Evolutionary conservation across 1,140 invertebrate genomes (phyloP), one percentile per base, ranked within the genome.

Genomic region (Cydia splendana): DNA sequence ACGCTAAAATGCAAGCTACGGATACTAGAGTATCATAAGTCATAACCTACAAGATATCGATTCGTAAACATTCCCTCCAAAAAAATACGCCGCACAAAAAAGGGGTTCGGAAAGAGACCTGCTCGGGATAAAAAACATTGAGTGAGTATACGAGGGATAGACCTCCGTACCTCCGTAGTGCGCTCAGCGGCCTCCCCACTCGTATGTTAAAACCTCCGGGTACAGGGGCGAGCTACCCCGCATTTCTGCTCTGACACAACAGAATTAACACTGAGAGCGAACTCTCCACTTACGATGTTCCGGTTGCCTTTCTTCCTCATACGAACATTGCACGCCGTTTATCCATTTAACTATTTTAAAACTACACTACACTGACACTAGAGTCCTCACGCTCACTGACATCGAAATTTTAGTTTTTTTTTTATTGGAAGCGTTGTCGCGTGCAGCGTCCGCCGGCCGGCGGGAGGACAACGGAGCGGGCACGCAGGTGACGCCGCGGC

Each of bases 311-410:
- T 93, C 90, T 93, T 93, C 91, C 90, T 92, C 91, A 92, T 92
- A 91, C 90, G 91, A 92, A 85, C 91, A 92, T 92, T 85, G 88
- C 89, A 88, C 89, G 88, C 76, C 83, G 84, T 88, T 87, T 90
- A 91, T 91, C 88, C 91, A 92, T 92, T 92, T 90, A 91, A 90
- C 89, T 91, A 91, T 91, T 90, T 89, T 89, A 84, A 88, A 88
- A 90, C 84, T 87, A 89, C 90, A 91, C 89, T 89, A 88, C 87
- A 91, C 89, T 84, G 82, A 83, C 88, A 91, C 86, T 85, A 84
- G 79, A 87, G 83, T 88, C 81, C 85, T 85, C 85, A 80, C 84
- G 82, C 83, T 81, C 88, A 87, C 88, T 85, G 88, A 91, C 91
- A 92, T 92, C 82, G 83, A 87, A 83, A 84, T 82, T 86, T 86